These are phyloP conservation scores for Candidula unifasciata DNA, from an alignment of 2,888 invertebrate species.

Conservation along the genomic window DNA sequence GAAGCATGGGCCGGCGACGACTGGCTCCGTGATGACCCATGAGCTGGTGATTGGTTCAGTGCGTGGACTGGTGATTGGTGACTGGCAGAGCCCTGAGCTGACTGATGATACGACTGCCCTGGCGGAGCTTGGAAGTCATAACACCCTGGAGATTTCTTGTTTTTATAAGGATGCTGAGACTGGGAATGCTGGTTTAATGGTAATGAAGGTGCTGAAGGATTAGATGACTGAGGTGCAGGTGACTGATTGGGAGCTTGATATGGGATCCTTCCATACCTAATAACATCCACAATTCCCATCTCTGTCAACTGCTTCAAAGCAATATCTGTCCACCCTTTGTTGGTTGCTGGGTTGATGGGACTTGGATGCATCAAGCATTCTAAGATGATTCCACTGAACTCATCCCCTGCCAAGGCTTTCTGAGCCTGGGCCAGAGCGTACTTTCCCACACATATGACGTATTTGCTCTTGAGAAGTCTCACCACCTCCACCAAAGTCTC, in stretches of 20 bases:
- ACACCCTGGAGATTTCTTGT: slow-evolving; percentile 49
- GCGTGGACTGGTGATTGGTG: slow-evolving; percentile 40
- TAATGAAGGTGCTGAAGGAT: slow-evolving; percentile 16
- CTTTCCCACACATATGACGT: slow-evolving; percentile 88
- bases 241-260: slow-evolving; percentile 44
- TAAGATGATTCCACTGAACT: slow-evolving; percentile 76
- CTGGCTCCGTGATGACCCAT: slow-evolving; percentile 40
- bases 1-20: slow-evolving; percentile 46
- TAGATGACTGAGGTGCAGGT: slow-evolving; percentile 37
- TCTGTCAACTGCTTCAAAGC: slow-evolving; percentile 82
- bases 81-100: slow-evolving; percentile 49
- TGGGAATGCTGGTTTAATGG: slow-evolving; percentile 14
- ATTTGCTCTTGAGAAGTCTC: slow-evolving; percentile 84
- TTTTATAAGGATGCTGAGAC: slow-evolving; percentile 41
- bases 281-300: slow-evolving; percentile 79
- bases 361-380: slow-evolving; percentile 87
- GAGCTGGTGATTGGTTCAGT: slow-evolving; percentile 35
- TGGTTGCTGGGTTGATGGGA: slow-evolving; percentile 86
- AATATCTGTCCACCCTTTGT: slow-evolving; percentile 88
- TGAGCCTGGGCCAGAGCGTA: slow-evolving; percentile 55
- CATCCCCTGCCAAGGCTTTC: slow-evolving; percentile 53
- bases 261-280: slow-evolving; percentile 46
- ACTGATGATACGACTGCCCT: slow-evolving; percentile 45
- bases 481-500: slow-evolving; percentile 84
- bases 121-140: slow-evolving; percentile 51